Base-by-base conservation (phyloP, 2,113 vertebrate species). In the Pangasianodon hypophthalmus region DNA sequence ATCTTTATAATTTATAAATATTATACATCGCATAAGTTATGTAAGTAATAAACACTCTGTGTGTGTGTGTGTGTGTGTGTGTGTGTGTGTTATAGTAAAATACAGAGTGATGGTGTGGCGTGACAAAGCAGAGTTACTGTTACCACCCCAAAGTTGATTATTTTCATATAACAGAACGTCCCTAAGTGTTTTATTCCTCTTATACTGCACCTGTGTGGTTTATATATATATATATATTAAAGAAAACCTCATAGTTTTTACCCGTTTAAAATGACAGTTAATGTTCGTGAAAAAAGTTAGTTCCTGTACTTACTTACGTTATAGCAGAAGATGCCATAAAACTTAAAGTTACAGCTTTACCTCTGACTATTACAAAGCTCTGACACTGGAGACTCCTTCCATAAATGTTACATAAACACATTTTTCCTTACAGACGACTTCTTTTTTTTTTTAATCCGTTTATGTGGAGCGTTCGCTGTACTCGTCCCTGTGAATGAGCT, bases 21-120 rank as follows among this genome's bases (percentile, higher is more conserved):
- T 80, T 80, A 14, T 80, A 80, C 48, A 80, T 3, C 29, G 9
- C 77, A 80, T 80, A 52, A 50, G 54, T 77, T 56, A 87, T 75
- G 0, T 52, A 29, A 50, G 14, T 41, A 80, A 80, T 80, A 80
- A 50, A 80, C 77, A 50, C 21, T 18, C 1, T 73, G 79, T 52
- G 50, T 37, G 52, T 56, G 81, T 56, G 81, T 56, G 75, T 29
- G 75, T n/a, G 46, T 56, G 81, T 56, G 81, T 56, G 81, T 56
- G 54, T 41, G 82, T 41, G 79, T 50, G 50, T 56, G 52, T 58
- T 26, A 56, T 60, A 75, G 71, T 24, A 13, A 75, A 46, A 24
- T 44, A 46, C 37, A 10, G 24, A 50, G 83, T 41, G 64, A 58
- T 13, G 3, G 32, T 52, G 48, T 50, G 79, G 24, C 29, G 77